Conservation (phyloP, 2,888 invertebrate genomes). For the Serripes groenlandicus region DNA sequence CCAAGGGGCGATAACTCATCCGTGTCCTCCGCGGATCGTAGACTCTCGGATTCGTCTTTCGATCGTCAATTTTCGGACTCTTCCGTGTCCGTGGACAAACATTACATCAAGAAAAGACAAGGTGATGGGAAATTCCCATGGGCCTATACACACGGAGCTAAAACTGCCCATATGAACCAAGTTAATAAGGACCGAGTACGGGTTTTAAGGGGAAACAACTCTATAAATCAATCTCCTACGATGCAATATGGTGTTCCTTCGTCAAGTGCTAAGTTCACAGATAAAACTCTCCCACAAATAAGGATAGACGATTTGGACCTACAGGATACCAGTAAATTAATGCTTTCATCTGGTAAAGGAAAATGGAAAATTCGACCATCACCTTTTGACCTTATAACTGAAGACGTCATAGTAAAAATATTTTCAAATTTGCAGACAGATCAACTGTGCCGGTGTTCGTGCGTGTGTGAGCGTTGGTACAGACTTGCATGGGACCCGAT, state of each 20-base stretch:
- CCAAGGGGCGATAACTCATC: slow-evolving; percentile 76
- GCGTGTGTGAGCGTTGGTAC: slow-evolving; percentile 92
- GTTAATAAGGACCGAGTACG: slow-evolving; percentile 42
- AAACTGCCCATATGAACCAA: slow-evolving; percentile 61
- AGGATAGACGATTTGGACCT: slow-evolving; percentile 68
- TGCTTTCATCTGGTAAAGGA: slow-evolving; percentile 65
- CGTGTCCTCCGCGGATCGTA: slow-evolving; percentile 63
- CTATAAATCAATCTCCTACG: slow-evolving; percentile 23
- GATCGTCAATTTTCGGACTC: slow-evolving; percentile 70
- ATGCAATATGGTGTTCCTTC: slow-evolving; percentile 57
- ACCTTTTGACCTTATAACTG: slow-evolving; percentile 88
- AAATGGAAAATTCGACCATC: slow-evolving; percentile 72
- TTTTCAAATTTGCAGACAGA: slow-evolving; percentile 91
- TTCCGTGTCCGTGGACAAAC: slow-evolving; percentile 60
- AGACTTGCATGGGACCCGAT: slow-evolving; percentile 92
- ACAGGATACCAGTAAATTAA: slow-evolving; percentile 71
- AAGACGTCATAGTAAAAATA: slow-evolving; percentile 91
- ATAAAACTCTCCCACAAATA: slow-evolving; percentile 61
- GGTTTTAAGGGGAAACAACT: slow-evolving; percentile 15
- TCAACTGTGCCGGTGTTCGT: slow-evolving; percentile 91
- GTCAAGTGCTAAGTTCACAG: slow-evolving; percentile 68
- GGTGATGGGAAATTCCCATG: slow-evolving; percentile 69
- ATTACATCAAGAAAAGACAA: slow-evolving; percentile 67
- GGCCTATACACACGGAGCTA: slow-evolving; percentile 66
- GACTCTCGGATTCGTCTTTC: slow-evolving; percentile 72